phyloP scores from a whole-genome alignment of 2,888 invertebrate genomes.

The Meandrusa payeni region DNA sequence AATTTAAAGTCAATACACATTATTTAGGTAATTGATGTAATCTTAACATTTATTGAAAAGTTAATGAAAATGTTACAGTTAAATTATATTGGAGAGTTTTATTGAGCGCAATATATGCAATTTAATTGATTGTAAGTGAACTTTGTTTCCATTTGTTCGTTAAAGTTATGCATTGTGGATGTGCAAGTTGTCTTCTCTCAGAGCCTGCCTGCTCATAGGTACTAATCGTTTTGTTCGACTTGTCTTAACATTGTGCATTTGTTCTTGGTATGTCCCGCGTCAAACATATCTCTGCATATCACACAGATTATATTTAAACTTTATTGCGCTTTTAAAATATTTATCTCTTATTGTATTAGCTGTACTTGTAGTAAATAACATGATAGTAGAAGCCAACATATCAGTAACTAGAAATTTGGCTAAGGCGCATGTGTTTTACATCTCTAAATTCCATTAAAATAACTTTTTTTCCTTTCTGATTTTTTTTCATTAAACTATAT shows the following conservation, averaged over 20 bases:
- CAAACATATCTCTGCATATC: constrained; percentile 62
- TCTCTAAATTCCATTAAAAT: constrained; percentile 30
- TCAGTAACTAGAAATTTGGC: constrained; percentile 64
- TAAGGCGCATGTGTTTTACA: constrained; percentile 53
- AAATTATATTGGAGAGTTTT: constrained; percentile 81
- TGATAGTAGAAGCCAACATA: constrained; percentile 67
- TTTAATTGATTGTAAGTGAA: constrained; percentile 79
- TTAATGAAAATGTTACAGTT: constrained; percentile 79
- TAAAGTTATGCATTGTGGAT: constrained; percentile 76
- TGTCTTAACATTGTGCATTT: constrained; percentile 22
- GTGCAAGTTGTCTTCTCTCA: constrained; percentile 66
- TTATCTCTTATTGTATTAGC: constrained; percentile 58
- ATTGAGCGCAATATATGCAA: constrained; percentile 78
- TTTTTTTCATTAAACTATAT: constrained; percentile 28
- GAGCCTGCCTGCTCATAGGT: constrained; percentile 30
- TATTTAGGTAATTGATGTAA: constrained; percentile 79
- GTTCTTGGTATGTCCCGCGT: constrained; percentile 39
- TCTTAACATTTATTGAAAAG: constrained; percentile 78
- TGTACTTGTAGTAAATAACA: constrained; percentile 52
- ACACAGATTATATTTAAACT: constrained; percentile 48
- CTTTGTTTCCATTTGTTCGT: constrained; percentile 79
- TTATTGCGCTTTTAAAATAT: constrained; percentile 62
- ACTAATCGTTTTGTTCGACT: constrained; percentile 26
- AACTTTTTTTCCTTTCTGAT: constrained; percentile 33
- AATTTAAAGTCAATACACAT: constrained; percentile 85